phyloP scores from a whole-genome alignment of 2,113 vertebrate species.

The Oryzias melastigma region DNA sequence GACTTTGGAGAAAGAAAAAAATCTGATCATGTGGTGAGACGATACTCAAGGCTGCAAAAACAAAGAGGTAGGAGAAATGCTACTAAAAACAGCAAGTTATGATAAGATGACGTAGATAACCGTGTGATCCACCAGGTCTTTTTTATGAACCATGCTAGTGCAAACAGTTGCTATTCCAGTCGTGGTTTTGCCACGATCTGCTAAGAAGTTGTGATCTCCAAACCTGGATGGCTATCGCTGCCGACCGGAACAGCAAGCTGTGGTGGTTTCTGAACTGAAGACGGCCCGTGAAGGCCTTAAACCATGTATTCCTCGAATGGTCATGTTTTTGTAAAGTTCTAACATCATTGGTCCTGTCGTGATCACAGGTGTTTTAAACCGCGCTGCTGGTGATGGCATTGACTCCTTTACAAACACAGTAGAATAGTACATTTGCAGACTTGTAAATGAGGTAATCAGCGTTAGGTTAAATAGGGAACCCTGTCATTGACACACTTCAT shows the following conservation, averaged over 20 bases:
- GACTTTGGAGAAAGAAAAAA: slow-evolving; percentile 32
- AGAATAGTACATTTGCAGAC: slow-evolving; percentile 80
- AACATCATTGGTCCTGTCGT: slow-evolving; percentile 72
- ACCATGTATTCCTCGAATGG: slow-evolving; percentile 39
- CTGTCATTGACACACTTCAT: slow-evolving; percentile 68
- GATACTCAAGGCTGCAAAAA: slow-evolving; percentile 74
- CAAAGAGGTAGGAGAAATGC: slow-evolving; percentile 83
- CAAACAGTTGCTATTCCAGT: slow-evolving; percentile 50
- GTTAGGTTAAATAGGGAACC: slow-evolving; percentile 76
- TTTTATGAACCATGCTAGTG: slow-evolving; percentile 31
- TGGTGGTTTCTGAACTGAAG: slow-evolving; percentile 27
- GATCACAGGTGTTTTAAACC: slow-evolving; percentile 70
- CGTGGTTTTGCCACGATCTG: slow-evolving; percentile 5
- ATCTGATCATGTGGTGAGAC: slow-evolving; percentile 65
- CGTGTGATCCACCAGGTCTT: slow-evolving; percentile 46
- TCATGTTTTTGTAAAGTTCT: slow-evolving; percentile 50
- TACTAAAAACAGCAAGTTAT: slow-evolving; percentile 73
- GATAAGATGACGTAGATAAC: slow-evolving; percentile 52
- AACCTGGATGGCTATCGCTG: slow-evolving; percentile 9
- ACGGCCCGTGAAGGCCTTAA: slow-evolving; percentile 34
- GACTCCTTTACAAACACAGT: slow-evolving; percentile 72
- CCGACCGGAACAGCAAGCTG: slow-evolving; percentile 49
- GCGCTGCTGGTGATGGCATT: slow-evolving; percentile 78
- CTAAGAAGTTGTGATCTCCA: too few species aligned
- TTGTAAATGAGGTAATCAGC: slow-evolving; percentile 81